Evolutionary conservation across 92 coral and sea anemone species (phyloP).

Genomic region (Micromussa lordhowensis): DNA sequence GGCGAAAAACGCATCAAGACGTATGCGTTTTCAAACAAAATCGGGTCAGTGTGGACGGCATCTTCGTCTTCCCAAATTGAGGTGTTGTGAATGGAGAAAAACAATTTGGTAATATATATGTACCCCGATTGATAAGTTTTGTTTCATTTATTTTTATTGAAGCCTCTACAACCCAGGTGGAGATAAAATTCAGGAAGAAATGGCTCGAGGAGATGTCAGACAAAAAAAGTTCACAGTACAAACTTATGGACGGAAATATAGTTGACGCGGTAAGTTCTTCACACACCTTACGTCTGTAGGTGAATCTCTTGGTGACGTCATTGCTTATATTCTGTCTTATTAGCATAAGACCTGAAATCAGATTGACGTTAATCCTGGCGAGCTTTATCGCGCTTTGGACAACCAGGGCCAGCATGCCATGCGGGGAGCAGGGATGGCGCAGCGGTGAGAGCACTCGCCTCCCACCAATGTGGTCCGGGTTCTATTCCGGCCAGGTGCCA

Average conservation of each 20-base stretch:
- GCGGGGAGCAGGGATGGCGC: too few relatives aligned
- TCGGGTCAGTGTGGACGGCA: too few relatives aligned
- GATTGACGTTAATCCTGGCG: too few relatives aligned
- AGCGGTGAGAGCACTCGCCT: too few relatives aligned
- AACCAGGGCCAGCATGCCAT: too few relatives aligned
- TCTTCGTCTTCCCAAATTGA: neutral
- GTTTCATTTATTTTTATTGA: neutral
- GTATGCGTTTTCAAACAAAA: too few relatives aligned
- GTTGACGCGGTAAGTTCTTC: constrained; percentile 86
- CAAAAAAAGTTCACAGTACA: constrained; percentile 78
- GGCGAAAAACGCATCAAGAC: too few relatives aligned
- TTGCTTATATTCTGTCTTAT: too few relatives aligned
- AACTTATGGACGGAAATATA: constrained; percentile 90
- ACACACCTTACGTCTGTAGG: neutral
- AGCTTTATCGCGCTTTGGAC: too few relatives aligned
- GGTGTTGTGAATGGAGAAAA: neutral
- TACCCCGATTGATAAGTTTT: neutral
- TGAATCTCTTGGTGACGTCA: neutral
- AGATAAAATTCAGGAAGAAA: constrained; percentile 83
- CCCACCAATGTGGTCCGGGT: too few relatives aligned
- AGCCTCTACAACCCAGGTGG: constrained; percentile 79
- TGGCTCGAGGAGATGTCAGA: constrained; percentile 85
- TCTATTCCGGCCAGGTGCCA: too few relatives aligned
- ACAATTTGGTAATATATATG: neutral
- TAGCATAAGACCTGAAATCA: too few relatives aligned